Evolutionary conservation across 1,140 invertebrate species (phyloP), one percentile per base, ranked within the genome.

Genomic region (Phymastichus coffea): DNA sequence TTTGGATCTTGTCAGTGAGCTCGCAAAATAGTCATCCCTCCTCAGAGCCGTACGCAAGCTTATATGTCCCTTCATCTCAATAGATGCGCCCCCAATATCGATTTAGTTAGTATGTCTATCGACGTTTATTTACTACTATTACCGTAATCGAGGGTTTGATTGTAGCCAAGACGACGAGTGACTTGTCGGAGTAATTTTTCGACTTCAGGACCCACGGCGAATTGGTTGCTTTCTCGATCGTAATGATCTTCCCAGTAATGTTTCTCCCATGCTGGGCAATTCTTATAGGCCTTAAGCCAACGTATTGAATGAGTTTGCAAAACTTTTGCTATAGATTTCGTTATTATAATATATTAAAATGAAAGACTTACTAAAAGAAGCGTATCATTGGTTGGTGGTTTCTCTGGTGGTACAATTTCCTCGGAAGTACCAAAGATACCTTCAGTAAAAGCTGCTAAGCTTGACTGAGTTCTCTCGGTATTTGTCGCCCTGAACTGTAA

Each of bases 161-260:
- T 48, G 30, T 80, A 77, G 26, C 79, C 80, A 3, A 82, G 68
- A 19, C 81, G 75, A 14, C 61, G 56, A 19, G 70, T 75, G 4
- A 83, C 74, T 54, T 79, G 79, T 28, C 69, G 49, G 10, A 74
- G 28, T n/a, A 82, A 63, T 43, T 69, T 68, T 19, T 68, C 62
- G 57, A 82, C 74, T 19, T 77, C 68, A 1, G 65, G 26, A 30
- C 76, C 74, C 28, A 72, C 46, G 2, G 70, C 58, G 65, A 83
- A 84, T 54, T 67, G 69, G 6, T 60, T 60, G 25, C 67, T 65
- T 66, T 83, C 79, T 35, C 61, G 40, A 0, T 56, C n/a, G 14
- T 23, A 15, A 28, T 37, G 54, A 35, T 15, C 22, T 1, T 75
- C 66, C 71, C 70, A 4, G 68, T 64, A 12, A 66, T 56, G 53